phyloP scores from a whole-genome alignment of 92 coral and sea anemone genomes.

The Hydrozoanthus gracilis region DNA sequence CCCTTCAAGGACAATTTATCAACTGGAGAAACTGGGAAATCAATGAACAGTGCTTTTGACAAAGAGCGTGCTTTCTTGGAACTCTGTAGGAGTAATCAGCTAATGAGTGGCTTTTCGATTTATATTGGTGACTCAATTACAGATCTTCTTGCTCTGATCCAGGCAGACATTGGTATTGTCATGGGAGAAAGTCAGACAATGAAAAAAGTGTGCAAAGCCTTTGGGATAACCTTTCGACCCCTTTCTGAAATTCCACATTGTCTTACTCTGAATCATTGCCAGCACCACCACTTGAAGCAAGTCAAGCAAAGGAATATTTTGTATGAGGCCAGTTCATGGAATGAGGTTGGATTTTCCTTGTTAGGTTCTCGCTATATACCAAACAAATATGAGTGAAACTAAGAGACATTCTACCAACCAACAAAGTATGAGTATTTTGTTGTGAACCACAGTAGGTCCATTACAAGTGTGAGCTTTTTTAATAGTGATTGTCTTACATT shows the following conservation, averaged over 20 bases:
- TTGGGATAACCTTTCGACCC: constrained; percentile 81
- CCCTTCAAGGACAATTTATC: constrained; percentile 71
- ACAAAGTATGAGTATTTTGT: no score
- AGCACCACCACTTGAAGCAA: not conserved
- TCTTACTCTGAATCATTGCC: constrained; percentile 1
- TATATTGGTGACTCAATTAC: constrained; percentile 92
- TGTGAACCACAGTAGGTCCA: no score
- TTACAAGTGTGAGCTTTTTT: no score
- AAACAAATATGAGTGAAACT: constrained; percentile 23
- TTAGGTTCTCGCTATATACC: constrained; percentile 69
- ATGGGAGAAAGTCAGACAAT: constrained; percentile 80
- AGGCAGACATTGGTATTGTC: constrained; percentile 88
- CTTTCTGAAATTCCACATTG: constrained; percentile 53
- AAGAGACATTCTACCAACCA: no score
- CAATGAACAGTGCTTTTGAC: constrained; percentile 75
- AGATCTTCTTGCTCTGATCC: constrained; percentile 83
- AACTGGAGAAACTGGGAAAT: constrained; percentile 70
- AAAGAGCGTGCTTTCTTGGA: constrained; percentile 77
- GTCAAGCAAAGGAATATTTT: constrained; percentile 44
- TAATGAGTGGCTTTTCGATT: constrained; percentile 66
- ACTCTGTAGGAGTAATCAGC: constrained; percentile 48
- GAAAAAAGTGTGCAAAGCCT: constrained; percentile 77
- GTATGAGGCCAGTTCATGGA: constrained; percentile 80
- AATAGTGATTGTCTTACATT: no score
- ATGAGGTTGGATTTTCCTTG: constrained; percentile 80